Percentiles rank a stretch among this genome's conserved stretches.
These are phyloP conservation scores for Romanogobio albipinnatus DNA, from an alignment of 2,113 vertebrate species.

Conservation along the genomic window DNA sequence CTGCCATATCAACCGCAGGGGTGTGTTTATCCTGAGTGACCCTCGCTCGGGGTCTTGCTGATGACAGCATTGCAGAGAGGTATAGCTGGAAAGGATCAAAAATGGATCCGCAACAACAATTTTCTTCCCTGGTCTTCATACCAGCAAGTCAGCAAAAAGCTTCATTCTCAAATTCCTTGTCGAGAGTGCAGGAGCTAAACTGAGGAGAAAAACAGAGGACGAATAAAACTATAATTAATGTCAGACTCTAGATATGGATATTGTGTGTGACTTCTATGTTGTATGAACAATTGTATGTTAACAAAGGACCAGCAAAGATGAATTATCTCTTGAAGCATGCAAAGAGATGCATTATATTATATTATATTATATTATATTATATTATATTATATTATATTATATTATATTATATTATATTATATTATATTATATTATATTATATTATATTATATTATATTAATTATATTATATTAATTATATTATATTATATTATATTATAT, in stretches of 20 bases:
- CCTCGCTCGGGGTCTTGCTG: neutral
- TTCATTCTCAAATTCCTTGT: neutral
- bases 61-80: slow-evolving; percentile 24
- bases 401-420: slow-evolving; percentile 3
- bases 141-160: neutral
- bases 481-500: neutral
- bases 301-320: neutral
- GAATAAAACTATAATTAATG: slow-evolving; percentile 23
- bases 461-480: slow-evolving; percentile 3
- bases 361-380: neutral
- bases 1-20: slow-evolving; percentile 21
- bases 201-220: slow-evolving; percentile 19
- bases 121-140: neutral
- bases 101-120: slow-evolving; percentile 1
- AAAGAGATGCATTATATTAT: neutral
- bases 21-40: slow-evolving; percentile 39
- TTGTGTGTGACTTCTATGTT: slow-evolving; percentile 25
- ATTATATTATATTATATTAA: neutral
- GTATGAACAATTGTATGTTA: slow-evolving; percentile 21
- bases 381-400: slow-evolving; percentile 1
- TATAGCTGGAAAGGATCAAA: slow-evolving; percentile 33
- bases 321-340: neutral
- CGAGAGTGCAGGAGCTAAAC: neutral
- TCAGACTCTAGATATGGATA: slow-evolving; percentile 16
- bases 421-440: neutral